Conservation (phyloP, 2,113 vertebrate species). For the Dryoscopus gambensis region DNA sequence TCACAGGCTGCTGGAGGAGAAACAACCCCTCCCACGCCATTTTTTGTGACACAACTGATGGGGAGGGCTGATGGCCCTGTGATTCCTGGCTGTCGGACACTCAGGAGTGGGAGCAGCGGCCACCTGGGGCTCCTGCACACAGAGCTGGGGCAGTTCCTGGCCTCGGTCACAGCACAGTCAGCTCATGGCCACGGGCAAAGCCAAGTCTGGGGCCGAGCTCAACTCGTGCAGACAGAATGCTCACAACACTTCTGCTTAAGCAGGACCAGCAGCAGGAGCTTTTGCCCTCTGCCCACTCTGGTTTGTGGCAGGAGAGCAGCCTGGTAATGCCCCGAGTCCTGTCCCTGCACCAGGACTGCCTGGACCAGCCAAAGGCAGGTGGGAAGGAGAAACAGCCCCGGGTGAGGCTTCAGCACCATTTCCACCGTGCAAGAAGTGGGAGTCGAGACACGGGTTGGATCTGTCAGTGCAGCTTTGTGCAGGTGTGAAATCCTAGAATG, state of each 20-base stretch:
- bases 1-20: neutral
- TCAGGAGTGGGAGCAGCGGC: neutral
- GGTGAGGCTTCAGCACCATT: neutral
- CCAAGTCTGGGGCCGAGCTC: neutral
- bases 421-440: rapidly evolving
- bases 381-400: neutral
- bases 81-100: neutral
- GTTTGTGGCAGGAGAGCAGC: neutral
- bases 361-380: neutral
- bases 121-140: rapidly evolving
- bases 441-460: rapidly evolving
- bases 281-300: rapidly evolving
- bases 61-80: rapidly evolving
- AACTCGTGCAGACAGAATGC: rapidly evolving
- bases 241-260: neutral
- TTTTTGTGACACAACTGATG: rapidly evolving
- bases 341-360: neutral
- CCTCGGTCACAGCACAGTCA: rapidly evolving
- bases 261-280: neutral
- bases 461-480: neutral
- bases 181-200: rapidly evolving
- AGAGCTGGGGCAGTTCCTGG: neutral
- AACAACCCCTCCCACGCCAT: rapidly evolving
- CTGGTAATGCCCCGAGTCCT: rapidly evolving
- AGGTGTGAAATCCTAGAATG: neutral